Base-by-base conservation (phyloP, 2,888 invertebrate genomes). In the Spodoptera picta region DNA sequence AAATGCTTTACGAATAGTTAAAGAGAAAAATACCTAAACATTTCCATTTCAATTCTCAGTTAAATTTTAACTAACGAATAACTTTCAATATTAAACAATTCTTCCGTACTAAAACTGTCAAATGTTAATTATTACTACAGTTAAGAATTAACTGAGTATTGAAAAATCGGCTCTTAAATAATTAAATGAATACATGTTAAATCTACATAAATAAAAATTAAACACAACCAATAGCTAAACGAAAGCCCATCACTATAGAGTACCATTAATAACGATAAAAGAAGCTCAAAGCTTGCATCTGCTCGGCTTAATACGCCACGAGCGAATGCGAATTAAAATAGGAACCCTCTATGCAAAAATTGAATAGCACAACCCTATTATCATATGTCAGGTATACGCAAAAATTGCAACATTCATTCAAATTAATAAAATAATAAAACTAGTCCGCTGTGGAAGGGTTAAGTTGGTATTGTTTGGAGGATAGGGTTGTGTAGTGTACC, bases 341-440 rank as follows among this genome's bases (percentile, higher is more conserved):
- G 65, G 65, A 46, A 82, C 90, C 92, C 88, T 87, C 88, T 93
- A 94, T 93, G 94, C 94, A 93, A 94, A 91, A 94, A 90, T 88
- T 93, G 83, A 90, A 94, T 93, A 82, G 90, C 79, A 89, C 74
- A 66, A 74, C 81, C 83, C 92, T 70, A 90, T 92, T 93, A 91
- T 93, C 80, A 87, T 85, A 87, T 83, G 87, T 89, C 94, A 94
- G 94, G 94, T 94, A 93, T 85, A 90, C 88, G 88, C 87, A 88
- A 92, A 90, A 93, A 90, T 91, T 82, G 94, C 92, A 91, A 94
- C 94, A 93, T 93, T 94, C 92, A 94, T 93, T 94, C 92, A 93
- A 93, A 94, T 94, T 93, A 91, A 90, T 92, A 89, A 90, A 91
- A 92, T 90, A 92, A 91, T 91, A 90, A 90, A 91, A 90, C 86